phyloP scores from a whole-genome alignment of 2,797 vertebrate genomes.

The Sparus aurata region DNA sequence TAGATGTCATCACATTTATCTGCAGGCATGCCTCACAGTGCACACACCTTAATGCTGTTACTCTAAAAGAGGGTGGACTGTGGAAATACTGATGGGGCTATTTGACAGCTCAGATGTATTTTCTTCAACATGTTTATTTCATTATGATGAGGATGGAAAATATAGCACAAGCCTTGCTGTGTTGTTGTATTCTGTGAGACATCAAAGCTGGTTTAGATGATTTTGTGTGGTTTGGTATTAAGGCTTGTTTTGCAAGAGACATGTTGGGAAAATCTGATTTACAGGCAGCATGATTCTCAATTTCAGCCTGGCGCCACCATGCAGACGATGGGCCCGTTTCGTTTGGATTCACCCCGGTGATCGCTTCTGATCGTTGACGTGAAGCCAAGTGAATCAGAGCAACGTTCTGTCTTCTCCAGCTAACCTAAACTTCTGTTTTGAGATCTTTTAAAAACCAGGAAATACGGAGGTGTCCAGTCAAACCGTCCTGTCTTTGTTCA shows the following conservation, averaged over 20 bases:
- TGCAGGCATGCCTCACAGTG: slow-evolving; percentile 73
- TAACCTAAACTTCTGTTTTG: slow-evolving; percentile 70
- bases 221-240: slow-evolving; percentile 53
- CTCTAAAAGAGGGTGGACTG: slow-evolving; percentile 64
- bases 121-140: slow-evolving; percentile 49
- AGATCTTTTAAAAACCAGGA: slow-evolving; percentile 65
- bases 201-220: slow-evolving; percentile 54
- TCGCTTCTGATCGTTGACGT: slow-evolving; percentile 75
- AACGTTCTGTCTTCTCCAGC: slow-evolving; percentile 67
- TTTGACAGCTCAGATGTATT: slow-evolving; percentile 67
- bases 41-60: slow-evolving; percentile 67
- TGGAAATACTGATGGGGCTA: slow-evolving; percentile 56
- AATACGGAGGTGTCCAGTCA: slow-evolving; percentile 69
- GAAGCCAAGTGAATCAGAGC: slow-evolving; percentile 82
- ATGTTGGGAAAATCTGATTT: slow-evolving; percentile 77
- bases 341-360: slow-evolving; percentile 75
- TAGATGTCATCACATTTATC: slow-evolving; percentile 83
- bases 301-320: slow-evolving; percentile 77
- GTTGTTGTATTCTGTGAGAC: slow-evolving; percentile 51
- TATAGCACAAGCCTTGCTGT: slow-evolving; percentile 30
- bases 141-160: slow-evolving; percentile 39
- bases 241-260: slow-evolving; percentile 62
- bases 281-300: slow-evolving; percentile 78
- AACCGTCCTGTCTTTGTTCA: slow-evolving; percentile 74
- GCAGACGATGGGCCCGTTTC: slow-evolving; percentile 79